Evolutionary conservation across 2,888 invertebrate species (phyloP).

Genomic region (Taphrorychus bicolor): DNA sequence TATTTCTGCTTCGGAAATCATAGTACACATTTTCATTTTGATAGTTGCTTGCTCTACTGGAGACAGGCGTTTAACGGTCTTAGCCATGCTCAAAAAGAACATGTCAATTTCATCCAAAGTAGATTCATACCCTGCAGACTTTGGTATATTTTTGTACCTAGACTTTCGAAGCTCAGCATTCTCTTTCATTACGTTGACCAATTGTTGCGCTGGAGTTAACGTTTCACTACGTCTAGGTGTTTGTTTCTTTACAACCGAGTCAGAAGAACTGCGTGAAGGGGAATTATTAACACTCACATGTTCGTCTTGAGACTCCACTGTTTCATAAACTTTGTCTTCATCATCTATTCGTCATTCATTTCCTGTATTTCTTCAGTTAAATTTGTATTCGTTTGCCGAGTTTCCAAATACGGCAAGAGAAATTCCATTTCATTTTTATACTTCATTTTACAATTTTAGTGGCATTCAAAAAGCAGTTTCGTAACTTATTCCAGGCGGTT

Average conservation of each 20-base stretch:
- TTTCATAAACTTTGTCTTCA: background rate
- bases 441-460: slow-evolving; percentile 3
- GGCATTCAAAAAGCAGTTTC: slow-evolving; percentile 11
- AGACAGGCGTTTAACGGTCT: slow-evolving; percentile 20
- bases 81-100: slow-evolving; percentile 20
- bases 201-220: slow-evolving; percentile 11
- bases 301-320: slow-evolving; percentile 6
- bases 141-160: background rate
- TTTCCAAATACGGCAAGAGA: slow-evolving; percentile 12
- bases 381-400: slow-evolving; percentile 10
- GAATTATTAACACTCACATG: background rate
- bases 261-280: background rate
- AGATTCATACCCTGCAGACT: background rate
- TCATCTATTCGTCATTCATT: background rate
- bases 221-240: slow-evolving; percentile 1
- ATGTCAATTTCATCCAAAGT: slow-evolving; percentile 21
- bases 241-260: background rate
- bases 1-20: slow-evolving; percentile 18
- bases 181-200: slow-evolving; percentile 11
- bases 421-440: slow-evolving; percentile 18
- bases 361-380: background rate
- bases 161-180: slow-evolving; percentile 14
- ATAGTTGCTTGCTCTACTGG: slow-evolving; percentile 16
- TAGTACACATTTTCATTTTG: slow-evolving; percentile 9
- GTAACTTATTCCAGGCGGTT: slow-evolving; percentile 8